These are phyloP conservation scores for Darevskia nairensis DNA, from an alignment of 2,797 vertebrate species.

Conservation along the genomic window DNA sequence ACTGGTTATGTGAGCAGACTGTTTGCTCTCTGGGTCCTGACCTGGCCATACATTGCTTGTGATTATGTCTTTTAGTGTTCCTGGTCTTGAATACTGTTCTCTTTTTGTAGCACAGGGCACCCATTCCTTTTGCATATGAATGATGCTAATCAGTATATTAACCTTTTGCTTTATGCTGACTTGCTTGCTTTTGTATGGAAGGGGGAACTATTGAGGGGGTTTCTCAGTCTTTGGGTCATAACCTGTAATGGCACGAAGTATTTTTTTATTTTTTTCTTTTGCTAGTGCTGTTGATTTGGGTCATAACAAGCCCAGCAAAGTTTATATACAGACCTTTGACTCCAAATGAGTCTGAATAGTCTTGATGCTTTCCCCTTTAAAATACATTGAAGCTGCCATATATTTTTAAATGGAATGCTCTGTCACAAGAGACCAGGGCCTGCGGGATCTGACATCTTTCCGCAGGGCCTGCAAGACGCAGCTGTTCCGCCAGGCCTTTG, in stretches of 20 bases:
- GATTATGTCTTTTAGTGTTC: neutral
- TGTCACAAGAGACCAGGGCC: no score
- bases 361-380: neutral
- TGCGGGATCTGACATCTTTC: no score
- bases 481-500: no score
- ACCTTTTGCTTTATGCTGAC: neutral
- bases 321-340: neutral
- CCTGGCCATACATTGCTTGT: neutral
- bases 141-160: conserved; percentile 14
- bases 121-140: neutral
- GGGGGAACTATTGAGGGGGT: neutral
- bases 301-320: neutral
- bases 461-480: no score
- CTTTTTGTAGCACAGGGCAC: neutral
- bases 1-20: neutral
- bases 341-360: neutral
- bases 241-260: neutral
- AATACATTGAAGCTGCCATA: no score
- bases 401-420: neutral
- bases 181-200: neutral
- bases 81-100: neutral
- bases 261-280: neutral
- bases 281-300: neutral
- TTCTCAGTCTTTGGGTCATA: neutral
- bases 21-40: neutral